These are phyloP conservation scores for Hirundichthys speculiger DNA, from an alignment of 2,113 vertebrate species.

Conservation along the genomic window DNA sequence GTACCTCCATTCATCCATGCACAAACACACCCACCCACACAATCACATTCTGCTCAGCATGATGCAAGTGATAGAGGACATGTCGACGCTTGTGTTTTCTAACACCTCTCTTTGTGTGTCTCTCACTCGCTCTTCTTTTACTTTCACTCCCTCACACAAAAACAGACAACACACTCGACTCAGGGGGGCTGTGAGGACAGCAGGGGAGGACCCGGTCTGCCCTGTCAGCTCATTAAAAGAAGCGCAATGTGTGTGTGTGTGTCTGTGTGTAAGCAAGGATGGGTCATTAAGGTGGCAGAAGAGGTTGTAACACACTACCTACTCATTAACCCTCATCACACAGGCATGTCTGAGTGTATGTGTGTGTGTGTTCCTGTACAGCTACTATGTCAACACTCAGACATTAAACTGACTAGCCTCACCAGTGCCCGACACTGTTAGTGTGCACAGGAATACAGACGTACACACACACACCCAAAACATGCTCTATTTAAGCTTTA, in stretches of 20 bases:
- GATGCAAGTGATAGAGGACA: slow-evolving; percentile 52
- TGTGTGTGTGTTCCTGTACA: slow-evolving; percentile 5
- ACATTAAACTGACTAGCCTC: slow-evolving; percentile 34
- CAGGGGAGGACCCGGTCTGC: slow-evolving; percentile 52
- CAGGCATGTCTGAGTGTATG: slow-evolving; percentile 40
- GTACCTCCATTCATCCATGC: slow-evolving; percentile 15
- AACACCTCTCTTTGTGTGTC: slow-evolving; percentile 37
- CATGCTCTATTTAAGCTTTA: slow-evolving; percentile 36
- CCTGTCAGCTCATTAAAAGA: slow-evolving; percentile 68
- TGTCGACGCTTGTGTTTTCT: slow-evolving; percentile 54
- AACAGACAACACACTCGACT: slow-evolving; percentile 35
- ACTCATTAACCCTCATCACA: slow-evolving; percentile 58
- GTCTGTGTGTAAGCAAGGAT: slow-evolving; percentile 19
- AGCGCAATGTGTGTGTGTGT: slow-evolving; percentile 28
- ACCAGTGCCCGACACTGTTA: slow-evolving; percentile 23
- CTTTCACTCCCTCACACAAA: slow-evolving; percentile 38
- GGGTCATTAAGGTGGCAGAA: slow-evolving; percentile 60
- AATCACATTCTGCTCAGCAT: slow-evolving; percentile 27
- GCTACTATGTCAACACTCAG: slow-evolving; percentile 33
- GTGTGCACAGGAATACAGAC: background rate
- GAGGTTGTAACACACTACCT: slow-evolving; percentile 57
- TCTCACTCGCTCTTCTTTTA: slow-evolving; percentile 13
- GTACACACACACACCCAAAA: slow-evolving; percentile 14
- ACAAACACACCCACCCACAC: slow-evolving; percentile 23
- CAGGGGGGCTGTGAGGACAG: slow-evolving; percentile 51